phyloP scores from a whole-genome alignment of 2,797 vertebrate genomes.

The Astyanax mexicanus region DNA sequence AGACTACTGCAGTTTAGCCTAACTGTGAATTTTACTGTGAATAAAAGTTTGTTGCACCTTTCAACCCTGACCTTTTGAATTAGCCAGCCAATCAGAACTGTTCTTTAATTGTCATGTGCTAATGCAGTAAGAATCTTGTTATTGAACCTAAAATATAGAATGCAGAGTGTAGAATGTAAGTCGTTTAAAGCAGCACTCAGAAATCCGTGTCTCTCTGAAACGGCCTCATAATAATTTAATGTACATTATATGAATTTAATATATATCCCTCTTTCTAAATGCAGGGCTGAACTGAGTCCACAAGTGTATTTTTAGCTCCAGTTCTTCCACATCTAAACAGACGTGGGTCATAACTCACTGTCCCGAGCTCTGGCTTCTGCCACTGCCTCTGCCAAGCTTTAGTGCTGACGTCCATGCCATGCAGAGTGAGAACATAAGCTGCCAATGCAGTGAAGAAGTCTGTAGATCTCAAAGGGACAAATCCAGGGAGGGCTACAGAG shows the following conservation, averaged over 20 bases:
- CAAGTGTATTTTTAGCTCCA: neutral
- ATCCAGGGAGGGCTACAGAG: no score
- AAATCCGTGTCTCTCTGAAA: neutral
- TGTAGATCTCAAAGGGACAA: neutral
- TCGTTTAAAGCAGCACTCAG: no score
- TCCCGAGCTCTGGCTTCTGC: slow-evolving; percentile 1
- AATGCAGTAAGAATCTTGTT: no score
- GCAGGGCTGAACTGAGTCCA: neutral
- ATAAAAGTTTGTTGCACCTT: no score
- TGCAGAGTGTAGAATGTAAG: no score
- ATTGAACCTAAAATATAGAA: no score
- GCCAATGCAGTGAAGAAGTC: neutral
- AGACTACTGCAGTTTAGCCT: no score
- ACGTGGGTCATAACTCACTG: slow-evolving; percentile 38
- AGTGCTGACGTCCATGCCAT: neutral
- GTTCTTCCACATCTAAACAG: neutral
- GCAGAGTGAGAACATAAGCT: neutral
- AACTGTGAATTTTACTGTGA: no score
- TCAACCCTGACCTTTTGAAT: no score
- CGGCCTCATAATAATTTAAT: neutral
- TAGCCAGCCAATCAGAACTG: no score
- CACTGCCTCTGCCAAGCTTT: slow-evolving; percentile 20
- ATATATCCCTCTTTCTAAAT: neutral
- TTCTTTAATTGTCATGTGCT: no score
- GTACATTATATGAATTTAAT: neutral